A percentile compares a stretch with the other conserved stretches of the same genome.
phyloP scores from a whole-genome alignment of 2,113 vertebrate species.

The Myotis lucifugus region DNA sequence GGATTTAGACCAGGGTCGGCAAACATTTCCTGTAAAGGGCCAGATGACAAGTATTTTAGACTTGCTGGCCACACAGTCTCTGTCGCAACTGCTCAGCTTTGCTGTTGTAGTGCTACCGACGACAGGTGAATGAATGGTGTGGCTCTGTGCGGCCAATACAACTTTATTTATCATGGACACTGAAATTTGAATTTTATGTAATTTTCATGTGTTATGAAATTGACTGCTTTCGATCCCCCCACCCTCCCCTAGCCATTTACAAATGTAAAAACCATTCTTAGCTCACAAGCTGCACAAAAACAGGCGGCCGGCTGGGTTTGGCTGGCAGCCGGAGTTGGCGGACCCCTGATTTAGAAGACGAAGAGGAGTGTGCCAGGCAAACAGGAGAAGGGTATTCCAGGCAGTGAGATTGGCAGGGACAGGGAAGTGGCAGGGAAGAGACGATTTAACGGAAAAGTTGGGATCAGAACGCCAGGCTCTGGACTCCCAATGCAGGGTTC shows the following conservation, averaged over 20 bases:
- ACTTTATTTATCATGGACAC: neutral
- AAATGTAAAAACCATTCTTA: conserved; percentile 47
- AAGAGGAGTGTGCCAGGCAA: neutral
- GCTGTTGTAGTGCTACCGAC: accelerated
- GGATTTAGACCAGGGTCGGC: neutral
- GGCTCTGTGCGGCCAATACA: neutral
- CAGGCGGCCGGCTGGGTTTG: neutral
- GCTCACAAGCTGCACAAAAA: neutral
- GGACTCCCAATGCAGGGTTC: neutral
- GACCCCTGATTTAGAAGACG: conserved; percentile 16
- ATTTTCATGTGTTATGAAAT: neutral
- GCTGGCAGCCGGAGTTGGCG: neutral
- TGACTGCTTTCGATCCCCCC: neutral
- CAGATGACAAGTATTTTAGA: neutral
- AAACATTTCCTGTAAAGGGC: neutral
- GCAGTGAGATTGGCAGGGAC: neutral
- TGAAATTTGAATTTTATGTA: conserved; percentile 35
- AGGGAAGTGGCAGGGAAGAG: neutral
- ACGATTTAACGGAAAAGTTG: neutral
- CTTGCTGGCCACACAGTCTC: neutral
- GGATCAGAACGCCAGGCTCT: neutral
- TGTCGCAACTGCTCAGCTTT: neutral
- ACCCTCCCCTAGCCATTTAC: neutral
- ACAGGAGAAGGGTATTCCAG: neutral
- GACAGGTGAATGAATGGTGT: neutral